These are phyloP conservation scores for Eristalinus sepulchralis DNA, from an alignment of 2,888 invertebrate species.

Conservation along the genomic window DNA sequence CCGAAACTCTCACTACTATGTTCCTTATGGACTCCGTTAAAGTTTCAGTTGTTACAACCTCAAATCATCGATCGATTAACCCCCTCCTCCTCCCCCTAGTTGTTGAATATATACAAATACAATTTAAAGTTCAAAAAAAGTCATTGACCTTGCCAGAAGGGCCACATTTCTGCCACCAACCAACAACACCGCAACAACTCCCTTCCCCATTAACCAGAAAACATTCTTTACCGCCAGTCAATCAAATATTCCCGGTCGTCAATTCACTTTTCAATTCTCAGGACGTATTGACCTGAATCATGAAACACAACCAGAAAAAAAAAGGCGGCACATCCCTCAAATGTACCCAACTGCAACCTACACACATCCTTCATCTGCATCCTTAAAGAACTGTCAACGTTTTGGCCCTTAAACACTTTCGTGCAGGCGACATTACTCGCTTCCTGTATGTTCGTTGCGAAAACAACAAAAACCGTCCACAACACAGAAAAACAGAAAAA, in stretches of 20 bases:
- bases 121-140: too few species aligned
- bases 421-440: conserved; percentile 60
- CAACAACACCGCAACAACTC: background rate
- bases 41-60: too few species aligned
- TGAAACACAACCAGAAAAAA: background rate
- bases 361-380: conserved; percentile 61
- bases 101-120: too few species aligned
- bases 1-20: too few species aligned
- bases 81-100: too few species aligned
- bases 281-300: conserved; percentile 54
- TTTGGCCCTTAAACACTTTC: conserved; percentile 67
- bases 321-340: conserved; percentile 12
- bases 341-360: conserved; percentile 21
- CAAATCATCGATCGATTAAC: too few species aligned
- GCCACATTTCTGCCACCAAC: background rate
- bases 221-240: background rate
- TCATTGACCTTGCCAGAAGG: background rate
- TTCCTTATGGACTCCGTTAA: too few species aligned
- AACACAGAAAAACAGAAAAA: conserved; percentile 61
- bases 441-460: conserved; percentile 34
- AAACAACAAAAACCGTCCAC: conserved; percentile 34
- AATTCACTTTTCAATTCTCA: conserved; percentile 33
- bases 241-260: background rate
- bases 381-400: conserved; percentile 62
- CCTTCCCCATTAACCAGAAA: background rate